Evolutionary conservation across 2,797 vertebrate species (phyloP).

Genomic region (Typhlichthys subterraneus): DNA sequence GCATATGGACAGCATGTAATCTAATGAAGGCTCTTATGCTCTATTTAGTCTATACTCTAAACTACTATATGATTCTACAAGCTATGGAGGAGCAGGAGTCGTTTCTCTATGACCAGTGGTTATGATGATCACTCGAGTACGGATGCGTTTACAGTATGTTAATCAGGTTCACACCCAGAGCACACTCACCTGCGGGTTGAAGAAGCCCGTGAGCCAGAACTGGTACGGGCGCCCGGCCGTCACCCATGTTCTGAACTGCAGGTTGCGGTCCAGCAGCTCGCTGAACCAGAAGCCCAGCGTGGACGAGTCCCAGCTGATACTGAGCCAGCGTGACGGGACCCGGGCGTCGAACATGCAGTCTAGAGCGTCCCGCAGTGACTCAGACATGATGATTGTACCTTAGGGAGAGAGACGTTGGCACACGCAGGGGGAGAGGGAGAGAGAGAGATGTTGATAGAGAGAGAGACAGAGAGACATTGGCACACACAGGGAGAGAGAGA

Average conservation of each 20-base stretch:
- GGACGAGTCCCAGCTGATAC: slow-evolving; percentile 83
- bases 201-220: slow-evolving; percentile 89
- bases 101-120: neutral
- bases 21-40: too few species aligned
- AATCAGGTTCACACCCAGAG: too few species aligned
- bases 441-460: neutral
- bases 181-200: slow-evolving; percentile 83
- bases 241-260: slow-evolving; percentile 83
- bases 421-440: neutral
- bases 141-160: too few species aligned
- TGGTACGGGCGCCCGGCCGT: slow-evolving; percentile 76
- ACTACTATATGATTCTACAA: too few species aligned
- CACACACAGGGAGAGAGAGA: neutral
- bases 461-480: neutral
- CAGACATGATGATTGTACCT: slow-evolving; percentile 88
- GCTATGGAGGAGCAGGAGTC: too few species aligned
- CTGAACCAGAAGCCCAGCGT: slow-evolving; percentile 89
- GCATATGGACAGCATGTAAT: too few species aligned
- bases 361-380: slow-evolving; percentile 83
- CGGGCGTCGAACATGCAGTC: slow-evolving; percentile 84
- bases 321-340: slow-evolving; percentile 81
- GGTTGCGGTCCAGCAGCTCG: slow-evolving; percentile 85
- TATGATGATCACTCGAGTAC: too few species aligned
- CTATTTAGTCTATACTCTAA: too few species aligned
- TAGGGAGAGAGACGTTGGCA: slow-evolving; percentile 4